Evolutionary conservation across 92 coral and sea anemone species (phyloP), one percentile per base, ranked within the genome.

Genomic region (Actinostola sp.): DNA sequence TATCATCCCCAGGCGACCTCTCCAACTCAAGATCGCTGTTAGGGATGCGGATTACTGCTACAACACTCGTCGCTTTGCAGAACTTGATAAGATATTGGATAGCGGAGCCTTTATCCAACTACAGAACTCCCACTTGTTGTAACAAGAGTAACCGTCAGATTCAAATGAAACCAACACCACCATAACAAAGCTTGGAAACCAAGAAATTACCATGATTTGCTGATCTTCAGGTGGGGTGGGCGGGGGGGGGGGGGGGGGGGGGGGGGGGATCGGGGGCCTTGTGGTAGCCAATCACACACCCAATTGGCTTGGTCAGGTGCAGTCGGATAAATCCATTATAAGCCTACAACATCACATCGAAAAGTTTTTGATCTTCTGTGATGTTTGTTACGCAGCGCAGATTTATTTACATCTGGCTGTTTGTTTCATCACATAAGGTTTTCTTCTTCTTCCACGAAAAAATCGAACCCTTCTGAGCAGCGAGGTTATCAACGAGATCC

Each of bases 261-360:
- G n/a, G n/a, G n/a, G n/a, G n/a, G n/a, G n/a, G n/a, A n/a, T n/a
- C n/a, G n/a, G n/a, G n/a, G 96, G 28, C 92, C 96, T 2, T 90
- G 98, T 58, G 91, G 98, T 64, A 67, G n/a, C 81, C 10, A 70
- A 79, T 41, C 67, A 54, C 48, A 84, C 89, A 2, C 62, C 72
- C 32, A 78, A 74, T 57, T 75, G 78, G 3, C 67, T 51, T 5
- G 28, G 73, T 33, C n/a, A n/a, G n/a, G 77, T 62, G 13, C 69
- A 70, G 77, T 60, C 93, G 27, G 98, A 94, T 63, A n/a, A n/a
- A 73, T 58, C 15, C 98, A 94, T 51, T 79, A 88, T 56, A 94
- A 94, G 48, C 77, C 98, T 2, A 83, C 91, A 0, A 41, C 75
- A 28, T n/a, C n/a, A 84, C 89, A 14, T 33, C 79, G 12, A 52